phyloP scores from a whole-genome alignment of 2,113 vertebrate species.

The Chloropsis cyanopogon region DNA sequence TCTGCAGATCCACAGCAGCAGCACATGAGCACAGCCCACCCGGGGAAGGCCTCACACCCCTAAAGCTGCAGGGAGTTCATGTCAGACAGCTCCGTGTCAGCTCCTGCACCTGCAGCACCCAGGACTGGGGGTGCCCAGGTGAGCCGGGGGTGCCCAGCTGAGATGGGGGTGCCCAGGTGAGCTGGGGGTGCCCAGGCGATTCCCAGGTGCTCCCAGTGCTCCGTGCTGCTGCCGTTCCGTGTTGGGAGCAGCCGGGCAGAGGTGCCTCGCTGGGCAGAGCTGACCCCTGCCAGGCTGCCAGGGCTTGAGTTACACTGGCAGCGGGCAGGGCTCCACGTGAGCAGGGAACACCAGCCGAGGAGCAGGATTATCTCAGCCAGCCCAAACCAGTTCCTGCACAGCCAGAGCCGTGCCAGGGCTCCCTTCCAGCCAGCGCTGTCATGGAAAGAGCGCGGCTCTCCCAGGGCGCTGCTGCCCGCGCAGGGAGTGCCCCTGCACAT shows the following conservation, averaged over 20 bases:
- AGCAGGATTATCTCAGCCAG: conserved; percentile 64
- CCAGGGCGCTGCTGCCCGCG: neutral
- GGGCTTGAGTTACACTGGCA: conserved; percentile 24
- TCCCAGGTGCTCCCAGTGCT: fast-evolving
- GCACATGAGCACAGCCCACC: neutral
- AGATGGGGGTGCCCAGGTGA: fast-evolving
- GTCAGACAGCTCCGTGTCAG: neutral
- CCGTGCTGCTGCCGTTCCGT: fast-evolving
- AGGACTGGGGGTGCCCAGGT: neutral
- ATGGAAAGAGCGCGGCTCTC: conserved; percentile 18
- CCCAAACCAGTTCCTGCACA: conserved; percentile 55
- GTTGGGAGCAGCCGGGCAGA: neutral
- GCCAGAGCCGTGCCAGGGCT: conserved; percentile 12
- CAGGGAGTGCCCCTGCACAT: neutral
- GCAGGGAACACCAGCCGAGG: conserved; percentile 56
- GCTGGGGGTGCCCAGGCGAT: neutral
- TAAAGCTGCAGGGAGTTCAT: neutral
- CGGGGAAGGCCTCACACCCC: neutral
- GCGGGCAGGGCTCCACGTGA: conserved; percentile 19
- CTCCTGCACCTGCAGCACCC: neutral
- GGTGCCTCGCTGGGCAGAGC: neutral
- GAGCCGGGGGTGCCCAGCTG: neutral
- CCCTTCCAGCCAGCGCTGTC: conserved; percentile 31
- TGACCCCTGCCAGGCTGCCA: conserved; percentile 39
- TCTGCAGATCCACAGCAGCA: neutral